A percentile compares a stretch with the other conserved stretches of the same genome.
phyloP scores from a whole-genome alignment of 2,888 invertebrate species.

The Napeogenes inachia region DNA sequence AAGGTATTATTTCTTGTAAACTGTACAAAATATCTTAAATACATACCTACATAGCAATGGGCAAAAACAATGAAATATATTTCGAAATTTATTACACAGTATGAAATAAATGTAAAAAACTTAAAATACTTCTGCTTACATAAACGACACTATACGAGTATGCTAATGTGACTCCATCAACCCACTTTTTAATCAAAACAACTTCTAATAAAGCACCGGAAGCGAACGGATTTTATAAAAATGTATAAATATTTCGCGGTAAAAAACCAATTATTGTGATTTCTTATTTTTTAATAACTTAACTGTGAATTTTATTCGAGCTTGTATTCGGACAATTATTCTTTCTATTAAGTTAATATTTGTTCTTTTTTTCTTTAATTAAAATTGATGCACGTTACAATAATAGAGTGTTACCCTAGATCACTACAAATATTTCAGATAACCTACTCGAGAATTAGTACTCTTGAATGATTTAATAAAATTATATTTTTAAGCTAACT shows the following conservation, averaged over 20 bases:
- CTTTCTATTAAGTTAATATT: not conserved
- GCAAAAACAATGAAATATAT: not conserved
- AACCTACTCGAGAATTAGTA: too few relatives aligned
- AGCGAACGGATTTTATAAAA: conserved; percentile 57
- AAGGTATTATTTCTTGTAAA: too few relatives aligned
- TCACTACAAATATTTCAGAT: too few relatives aligned
- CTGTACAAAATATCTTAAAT: too few relatives aligned
- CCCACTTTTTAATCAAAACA: conserved; percentile 42
- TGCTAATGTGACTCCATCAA: conserved; percentile 41
- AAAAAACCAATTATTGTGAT: conserved; percentile 44
- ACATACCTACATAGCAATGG: too few relatives aligned
- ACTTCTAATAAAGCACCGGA: conserved; percentile 54
- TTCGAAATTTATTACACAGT: not conserved
- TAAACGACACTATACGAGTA: conserved; percentile 46
- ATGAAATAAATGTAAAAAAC: conserved; percentile 2
- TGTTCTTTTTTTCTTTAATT: too few relatives aligned
- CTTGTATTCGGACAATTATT: not conserved
- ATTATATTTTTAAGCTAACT: too few relatives aligned
- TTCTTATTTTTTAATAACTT: conserved; percentile 35
- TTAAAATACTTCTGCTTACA: conserved; percentile 18
- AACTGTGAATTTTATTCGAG: not conserved
- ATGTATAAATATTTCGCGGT: conserved; percentile 50
- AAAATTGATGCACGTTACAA: too few relatives aligned
- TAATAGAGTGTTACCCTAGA: too few relatives aligned
- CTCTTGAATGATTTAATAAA: too few relatives aligned